Conservation (phyloP, 2,888 invertebrate species). For the Ennomos fuscantarius region DNA sequence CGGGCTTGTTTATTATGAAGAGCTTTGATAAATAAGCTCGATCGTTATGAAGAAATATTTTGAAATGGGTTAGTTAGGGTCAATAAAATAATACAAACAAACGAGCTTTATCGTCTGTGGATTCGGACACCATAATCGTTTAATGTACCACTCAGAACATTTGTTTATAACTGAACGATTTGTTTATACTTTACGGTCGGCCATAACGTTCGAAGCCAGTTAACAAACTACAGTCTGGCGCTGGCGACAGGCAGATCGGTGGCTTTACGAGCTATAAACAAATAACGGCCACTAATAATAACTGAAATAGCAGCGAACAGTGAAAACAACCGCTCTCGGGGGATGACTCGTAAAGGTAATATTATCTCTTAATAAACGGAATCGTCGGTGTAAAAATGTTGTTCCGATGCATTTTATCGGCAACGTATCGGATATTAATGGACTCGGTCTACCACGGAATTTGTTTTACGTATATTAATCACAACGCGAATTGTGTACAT, state of each 20-base stretch:
- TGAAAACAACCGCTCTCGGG: slow-evolving; percentile 74
- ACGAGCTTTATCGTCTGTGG: slow-evolving; percentile 10
- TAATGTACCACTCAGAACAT: slow-evolving; percentile 63
- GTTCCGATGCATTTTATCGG: slow-evolving; percentile 72
- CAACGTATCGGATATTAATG: slow-evolving; percentile 64
- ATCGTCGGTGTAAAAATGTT: slow-evolving; percentile 74
- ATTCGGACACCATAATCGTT: slow-evolving; percentile 38
- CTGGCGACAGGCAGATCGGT: slow-evolving; percentile 78
- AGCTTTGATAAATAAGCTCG: slow-evolving; percentile 9
- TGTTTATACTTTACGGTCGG: slow-evolving; percentile 73
- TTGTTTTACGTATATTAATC: slow-evolving; percentile 47
- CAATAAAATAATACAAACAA: slow-evolving; percentile 22
- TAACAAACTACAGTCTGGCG: slow-evolving; percentile 71
- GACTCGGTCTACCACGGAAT: slow-evolving; percentile 60
- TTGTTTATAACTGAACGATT: slow-evolving; percentile 71
- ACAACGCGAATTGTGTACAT: slow-evolving; percentile 34
- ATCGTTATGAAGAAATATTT: slow-evolving; percentile 13
- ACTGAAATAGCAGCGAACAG: slow-evolving; percentile 81
- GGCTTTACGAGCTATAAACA: slow-evolving; percentile 82
- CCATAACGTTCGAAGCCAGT: slow-evolving; percentile 73
- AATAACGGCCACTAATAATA: slow-evolving; percentile 83
- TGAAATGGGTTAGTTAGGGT: slow-evolving; percentile 16
- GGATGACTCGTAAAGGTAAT: slow-evolving; percentile 80
- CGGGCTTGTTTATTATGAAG: slow-evolving; percentile 13
- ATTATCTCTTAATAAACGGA: slow-evolving; percentile 83